A percentile compares a stretch with the other conserved stretches of the same genome.
These are phyloP conservation scores for Macropodus opercularis DNA, from an alignment of 2,797 vertebrate species.

Conservation along the genomic window DNA sequence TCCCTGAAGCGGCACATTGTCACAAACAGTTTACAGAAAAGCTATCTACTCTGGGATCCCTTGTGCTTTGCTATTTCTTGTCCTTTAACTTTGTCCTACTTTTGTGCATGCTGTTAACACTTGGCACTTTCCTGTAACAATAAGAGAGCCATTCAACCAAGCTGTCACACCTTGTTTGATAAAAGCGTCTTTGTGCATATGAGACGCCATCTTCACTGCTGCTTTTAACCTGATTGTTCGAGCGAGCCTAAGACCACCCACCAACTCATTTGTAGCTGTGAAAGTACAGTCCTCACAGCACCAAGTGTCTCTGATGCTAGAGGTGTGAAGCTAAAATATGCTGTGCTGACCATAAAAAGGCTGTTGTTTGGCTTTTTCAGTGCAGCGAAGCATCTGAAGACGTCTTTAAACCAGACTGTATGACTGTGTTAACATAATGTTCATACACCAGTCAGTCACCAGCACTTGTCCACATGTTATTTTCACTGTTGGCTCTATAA, in stretches of 20 bases:
- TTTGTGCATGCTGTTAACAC: neutral
- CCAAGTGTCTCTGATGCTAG: slow-evolving; percentile 23
- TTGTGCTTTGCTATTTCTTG: neutral
- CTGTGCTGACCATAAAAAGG: slow-evolving; percentile 10
- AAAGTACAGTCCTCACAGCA: slow-evolving; percentile 25
- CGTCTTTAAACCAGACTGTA: slow-evolving; percentile 23
- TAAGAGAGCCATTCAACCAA: neutral
- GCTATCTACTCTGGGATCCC: neutral
- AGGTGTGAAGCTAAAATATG: slow-evolving; percentile 23
- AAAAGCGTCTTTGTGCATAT: too few relatives aligned
- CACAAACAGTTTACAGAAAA: neutral
- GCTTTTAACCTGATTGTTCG: slow-evolving; percentile 9
- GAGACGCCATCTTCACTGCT: neutral
- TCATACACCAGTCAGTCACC: slow-evolving; percentile 22
- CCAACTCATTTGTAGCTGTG: slow-evolving; percentile 37
- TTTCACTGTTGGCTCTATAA: slow-evolving; percentile 33
- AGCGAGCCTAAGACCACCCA: slow-evolving; percentile 25
- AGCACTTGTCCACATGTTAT: slow-evolving; percentile 23
- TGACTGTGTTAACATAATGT: slow-evolving; percentile 14
- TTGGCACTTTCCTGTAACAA: slow-evolving; percentile 1
- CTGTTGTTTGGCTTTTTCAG: slow-evolving; percentile 24
- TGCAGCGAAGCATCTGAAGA: slow-evolving; percentile 12
- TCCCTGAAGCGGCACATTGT: neutral
- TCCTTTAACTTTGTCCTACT: neutral
- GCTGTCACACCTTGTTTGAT: slow-evolving; percentile 15